Base-by-base conservation (phyloP, 2,888 invertebrate species). In the Andrena dorsata region DNA sequence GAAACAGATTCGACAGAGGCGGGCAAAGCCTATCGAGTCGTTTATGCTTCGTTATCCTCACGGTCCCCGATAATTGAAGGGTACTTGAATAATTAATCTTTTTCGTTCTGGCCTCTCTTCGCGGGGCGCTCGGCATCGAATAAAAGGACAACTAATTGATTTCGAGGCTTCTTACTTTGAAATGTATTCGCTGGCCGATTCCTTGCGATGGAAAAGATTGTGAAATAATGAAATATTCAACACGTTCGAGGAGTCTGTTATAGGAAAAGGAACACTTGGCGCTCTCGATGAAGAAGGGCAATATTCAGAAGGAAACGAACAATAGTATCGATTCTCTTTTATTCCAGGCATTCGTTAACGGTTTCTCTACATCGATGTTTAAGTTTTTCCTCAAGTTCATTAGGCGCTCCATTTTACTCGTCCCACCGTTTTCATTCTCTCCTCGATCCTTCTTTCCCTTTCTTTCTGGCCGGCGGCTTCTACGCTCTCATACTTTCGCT, bases 311-410 rank as follows among this genome's bases (percentile, higher is more conserved):
- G 77, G 63, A 65, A 78, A 64, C 77, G 70, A 68, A 84, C 83
- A 82, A 87, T 88, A 84, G 80, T 86, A 89, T 86, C 82, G 80
- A 85, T 75, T 82, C 76, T 65, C 79, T 81, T 77, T 82, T 41
- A 61, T 68, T 78, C 75, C 13, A 60, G 73, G 74, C 83, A 83
- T 85, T 89, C 87, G 88, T 90, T 90, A 87, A 90, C 74, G 79
- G 75, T 82, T 81, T 84, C 80, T 82, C 84, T 41, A 66, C 83
- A 78, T 71, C 76, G 72, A 83, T 87, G 87, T 90, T 83, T 84
- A 90, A 88, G 86, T 90, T 91, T 91, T 90, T 90, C 80, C 83
- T 81, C 85, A 86, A 86, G 88, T 90, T 91, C 88, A 90, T 90
- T 89, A 88, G 90, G 88, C 87, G 84, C 86, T 89, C 84, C 84